Evolutionary conservation across 2,113 vertebrate species (phyloP), one percentile per base, ranked within the genome.

Genomic region (Colinus virginianus): DNA sequence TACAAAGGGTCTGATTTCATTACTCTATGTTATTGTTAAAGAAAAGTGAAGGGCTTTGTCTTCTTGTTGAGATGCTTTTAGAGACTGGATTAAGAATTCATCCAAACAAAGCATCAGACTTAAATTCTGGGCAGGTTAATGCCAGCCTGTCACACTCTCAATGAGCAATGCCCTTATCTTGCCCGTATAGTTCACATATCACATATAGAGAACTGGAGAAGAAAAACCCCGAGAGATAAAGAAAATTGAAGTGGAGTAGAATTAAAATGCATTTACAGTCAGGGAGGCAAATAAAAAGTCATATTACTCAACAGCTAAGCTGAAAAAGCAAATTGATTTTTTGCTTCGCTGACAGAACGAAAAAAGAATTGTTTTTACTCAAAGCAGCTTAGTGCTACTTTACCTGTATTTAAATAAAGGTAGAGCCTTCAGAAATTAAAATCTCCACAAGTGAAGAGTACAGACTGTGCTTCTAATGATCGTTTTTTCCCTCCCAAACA

Each of bases 81-180:
- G 34, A 78, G 26, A 36, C 48, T 26, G 48, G 40, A 51, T 76
- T 59, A 38, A 64, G 38, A 93, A 90, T 71, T 89, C 40, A 84
- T 76, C 62, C 84, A 7, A 92, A 78, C 78, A 45, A 46, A 76
- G 48, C 56, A 88, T 81, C 70, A 92, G 53, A 77, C 69, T 69
- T 45, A 43, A 88, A 59, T 40, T 92, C 53, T 89, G 89, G 87
- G 89, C 89, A 94, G 89, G 89, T 89, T 90, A 94, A 95, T 90
- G 70, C 43, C 63, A 84, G 55, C 48, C 78, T 90, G 93, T 69
- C 87, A 90, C 40, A 64, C n/a, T 88, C 22, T 68, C 56, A 19
- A 3, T 32, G 25, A 93, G 78, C 53, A 90, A 30, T 30, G 64
- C 20, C 62, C 70, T 95, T 94, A 82, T 84, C 91, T 94, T 84